Evolutionary conservation across 2,888 invertebrate genomes (phyloP), one percentile per base, ranked within the genome.

Genomic region (Lagria hirta): DNA sequence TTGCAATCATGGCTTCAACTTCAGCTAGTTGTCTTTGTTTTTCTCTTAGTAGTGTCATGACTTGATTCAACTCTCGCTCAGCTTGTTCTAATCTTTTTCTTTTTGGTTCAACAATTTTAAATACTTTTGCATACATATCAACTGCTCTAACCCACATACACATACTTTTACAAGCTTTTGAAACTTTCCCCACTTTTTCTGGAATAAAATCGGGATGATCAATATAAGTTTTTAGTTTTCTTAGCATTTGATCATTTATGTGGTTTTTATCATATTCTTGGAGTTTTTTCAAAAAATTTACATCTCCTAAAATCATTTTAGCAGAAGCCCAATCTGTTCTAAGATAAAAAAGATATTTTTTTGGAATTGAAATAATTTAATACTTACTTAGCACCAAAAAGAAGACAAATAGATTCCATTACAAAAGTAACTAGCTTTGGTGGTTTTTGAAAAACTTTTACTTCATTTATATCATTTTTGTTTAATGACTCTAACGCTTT

Each of bases 101-200:
- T 71, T 95, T 95, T 0, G 94, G 94, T 63, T 92, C 90, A 1
- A 95, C 93, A 4, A 90, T 81, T 65, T 83, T 80, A 69, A 84
- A 91, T 1, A 93, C 86, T 71, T 87, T 88, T 0, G 92, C 85
- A 65, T 94, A 95, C 64, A 84, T 83, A 59, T 93, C 90, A 52
- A 95, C 86, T 0, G 95, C 94, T 63, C 86, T 79, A 4, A 94
- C 93, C 95, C 95, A 95, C 68, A 93, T 79, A 56, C 93, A 92
- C 73, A 95, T 83, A 4, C 92, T 93, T 55, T 84, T 86, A 62
- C 93, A 92, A 1, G 92, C 93, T 79, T 88, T 82, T 2, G 86
- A 88, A 3, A 87, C 91, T 66, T 86, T 90, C 15, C 86, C 88
- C 1, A 95, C 88, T 56, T 81, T 77, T 34, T 86, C 88, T 0